Conservation (phyloP, 2,113 vertebrate genomes). For the Conger conger region DNA sequence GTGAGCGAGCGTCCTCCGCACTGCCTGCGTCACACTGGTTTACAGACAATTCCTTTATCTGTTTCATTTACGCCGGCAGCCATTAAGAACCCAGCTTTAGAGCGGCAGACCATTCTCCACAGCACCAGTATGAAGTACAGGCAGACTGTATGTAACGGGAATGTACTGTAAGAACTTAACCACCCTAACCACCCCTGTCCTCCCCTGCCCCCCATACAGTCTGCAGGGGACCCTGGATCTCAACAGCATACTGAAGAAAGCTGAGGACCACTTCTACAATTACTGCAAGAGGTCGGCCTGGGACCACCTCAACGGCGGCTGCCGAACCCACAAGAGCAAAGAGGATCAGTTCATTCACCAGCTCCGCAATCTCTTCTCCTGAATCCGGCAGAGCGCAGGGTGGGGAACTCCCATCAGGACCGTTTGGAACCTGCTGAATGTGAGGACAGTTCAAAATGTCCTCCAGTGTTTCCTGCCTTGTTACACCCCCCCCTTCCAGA, state of each 20-base stretch:
- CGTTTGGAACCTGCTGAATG: not conserved
- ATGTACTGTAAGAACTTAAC: no score
- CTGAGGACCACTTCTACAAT: conserved; percentile 71
- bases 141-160: no score
- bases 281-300: conserved; percentile 70
- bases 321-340: conserved; percentile 49
- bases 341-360: conserved; percentile 65
- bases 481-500: no score
- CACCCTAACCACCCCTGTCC: not conserved
- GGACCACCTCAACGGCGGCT: conserved; percentile 53
- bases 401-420: not conserved
- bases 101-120: no score
- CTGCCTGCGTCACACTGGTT: no score
- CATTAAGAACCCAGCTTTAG: no score
- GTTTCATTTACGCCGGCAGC: no score
- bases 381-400: conserved; percentile 24
- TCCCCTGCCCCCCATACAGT: conserved; percentile 46
- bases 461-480: not conserved
- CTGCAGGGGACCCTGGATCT: conserved; percentile 72
- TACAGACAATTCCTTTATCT: no score
- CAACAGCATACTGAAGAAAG: conserved; percentile 68
- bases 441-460: not conserved
- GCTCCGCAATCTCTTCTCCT: conserved; percentile 69
- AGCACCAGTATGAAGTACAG: no score
- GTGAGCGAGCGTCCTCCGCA: conserved; percentile 40